These are phyloP conservation scores for Mobula birostris DNA, from an alignment of 2,113 vertebrate genomes.

Conservation along the genomic window DNA sequence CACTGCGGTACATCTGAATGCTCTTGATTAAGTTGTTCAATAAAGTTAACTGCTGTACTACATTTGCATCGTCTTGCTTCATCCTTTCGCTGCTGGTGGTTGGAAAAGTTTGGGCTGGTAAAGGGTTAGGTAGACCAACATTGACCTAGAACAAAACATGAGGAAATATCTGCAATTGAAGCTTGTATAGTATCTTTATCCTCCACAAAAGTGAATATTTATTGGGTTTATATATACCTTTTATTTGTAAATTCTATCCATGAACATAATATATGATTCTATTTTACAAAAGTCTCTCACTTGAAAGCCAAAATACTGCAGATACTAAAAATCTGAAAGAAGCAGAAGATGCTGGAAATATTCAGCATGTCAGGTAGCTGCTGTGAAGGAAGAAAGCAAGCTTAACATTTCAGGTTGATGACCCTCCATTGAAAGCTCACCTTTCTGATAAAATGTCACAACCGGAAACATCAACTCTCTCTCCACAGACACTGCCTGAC, in stretches of 20 bases:
- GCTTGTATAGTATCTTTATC: not conserved
- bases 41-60: not conserved
- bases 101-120: not conserved
- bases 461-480: no score
- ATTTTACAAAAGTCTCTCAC: constrained; percentile 1
- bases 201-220: not conserved
- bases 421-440: no score
- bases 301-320: no score
- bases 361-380: no score
- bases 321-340: no score
- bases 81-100: not conserved
- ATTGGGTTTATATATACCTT: not conserved
- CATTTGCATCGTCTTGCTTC: constrained; percentile 17
- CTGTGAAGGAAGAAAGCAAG: no score
- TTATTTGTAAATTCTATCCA: not conserved
- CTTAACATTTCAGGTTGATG: no score
- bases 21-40: not conserved
- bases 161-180: not conserved
- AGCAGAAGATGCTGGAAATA: no score
- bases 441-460: no score
- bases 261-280: not conserved
- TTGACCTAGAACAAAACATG: not conserved
- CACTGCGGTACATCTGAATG: constrained; percentile 19
- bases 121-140: not conserved
- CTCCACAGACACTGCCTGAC: no score